Base-by-base conservation (phyloP, 2,797 vertebrate genomes). In the Anguilla anguilla region DNA sequence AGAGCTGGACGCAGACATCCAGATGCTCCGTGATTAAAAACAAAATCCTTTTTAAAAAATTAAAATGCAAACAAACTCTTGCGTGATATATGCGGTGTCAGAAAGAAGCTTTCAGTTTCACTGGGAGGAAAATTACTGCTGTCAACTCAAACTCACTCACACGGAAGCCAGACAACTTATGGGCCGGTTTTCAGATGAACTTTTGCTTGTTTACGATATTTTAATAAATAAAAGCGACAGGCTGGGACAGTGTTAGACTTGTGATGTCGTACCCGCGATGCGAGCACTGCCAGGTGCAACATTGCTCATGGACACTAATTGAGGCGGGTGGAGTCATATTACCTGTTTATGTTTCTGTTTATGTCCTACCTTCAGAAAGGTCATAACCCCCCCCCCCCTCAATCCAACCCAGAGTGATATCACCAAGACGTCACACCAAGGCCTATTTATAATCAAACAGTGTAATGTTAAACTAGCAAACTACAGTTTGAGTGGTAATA, bases 41-140 rank as follows among this genome's bases (percentile, higher is more conserved):
- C 88, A 89, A 93, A 91, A 93, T 91, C 92, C 94, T 95, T 96
- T 96, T 94, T 93, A 92, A 94, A 96, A 95, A 96, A 96, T 96
- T 91, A 96, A 95, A 92, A 92, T 77, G 89, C 89, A 87, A 92
- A 87, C 87, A 90, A 91, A 92, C 88, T 90, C 89, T 84, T 87
- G 87, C 89, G 92, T 93, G 93, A 88, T 94, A 91, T 94, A 91
- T 92, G 90, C 90, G 90, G 95, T 89, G 94, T 94, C 94, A 49
- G 79, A 91, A 72, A 59, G 53, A 79, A 84, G 93, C 25, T 91
- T 91, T 92, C 84, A 94, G 92, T 88, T 94, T 94, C 90, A 93
- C 91, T 90, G 88, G 89, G 88, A 83, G 92, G 86, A 88, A 88
- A 94, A 91, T 85, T 25, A 85, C 92, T 90, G 88, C 90, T 87